Base-by-base conservation (phyloP, 2,888 invertebrate species). In the Noctua comes region DNA sequence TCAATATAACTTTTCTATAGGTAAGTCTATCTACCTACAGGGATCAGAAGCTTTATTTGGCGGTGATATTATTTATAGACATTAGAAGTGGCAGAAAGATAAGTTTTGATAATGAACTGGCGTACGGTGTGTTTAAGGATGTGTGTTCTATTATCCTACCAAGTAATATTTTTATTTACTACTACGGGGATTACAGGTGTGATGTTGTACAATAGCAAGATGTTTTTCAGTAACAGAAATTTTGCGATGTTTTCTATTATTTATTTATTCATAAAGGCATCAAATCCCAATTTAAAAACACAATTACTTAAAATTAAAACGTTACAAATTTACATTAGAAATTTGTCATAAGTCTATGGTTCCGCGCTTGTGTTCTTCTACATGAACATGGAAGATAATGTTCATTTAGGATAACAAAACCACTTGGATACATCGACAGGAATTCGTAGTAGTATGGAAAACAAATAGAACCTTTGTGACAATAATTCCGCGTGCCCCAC, bases 401-500 rank as follows among this genome's bases (percentile, higher is more conserved):
- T 48, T 48, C 43, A 18, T 18, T 48, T 48, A 16, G 16, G 18
- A 48, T 48, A 27, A 54, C n/a, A n/a, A 65, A 6, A n/a, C n/a
- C 65, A 40, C 3, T 6, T 64, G 46, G 11, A 27, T n/a, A 7
- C 16, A 48, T 48, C 18, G 24, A 36, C 48, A 48, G 40, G 5
- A 43, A 27, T 81, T 62, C 36, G n/a, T 24, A 43, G 66, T 82
- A 65, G 46, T 66, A 71, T 57, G 64, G n/a, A 31, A 77, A 54
- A 79, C 66, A 77, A 79, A 59, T 13, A 27, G 13, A 68, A 69
- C 64, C 68, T 72, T 62, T 73, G 69, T 76, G 73, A 64, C 74
- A 74, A 76, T 78, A 66, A 84, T 86, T 88, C 86, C 76, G 89
- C 86, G 85, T 87, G 85, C 84, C 83, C 82, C 87, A 92, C 90